phyloP scores from a whole-genome alignment of 2,113 vertebrate genomes.

The Callocephalon fimbriatum region DNA sequence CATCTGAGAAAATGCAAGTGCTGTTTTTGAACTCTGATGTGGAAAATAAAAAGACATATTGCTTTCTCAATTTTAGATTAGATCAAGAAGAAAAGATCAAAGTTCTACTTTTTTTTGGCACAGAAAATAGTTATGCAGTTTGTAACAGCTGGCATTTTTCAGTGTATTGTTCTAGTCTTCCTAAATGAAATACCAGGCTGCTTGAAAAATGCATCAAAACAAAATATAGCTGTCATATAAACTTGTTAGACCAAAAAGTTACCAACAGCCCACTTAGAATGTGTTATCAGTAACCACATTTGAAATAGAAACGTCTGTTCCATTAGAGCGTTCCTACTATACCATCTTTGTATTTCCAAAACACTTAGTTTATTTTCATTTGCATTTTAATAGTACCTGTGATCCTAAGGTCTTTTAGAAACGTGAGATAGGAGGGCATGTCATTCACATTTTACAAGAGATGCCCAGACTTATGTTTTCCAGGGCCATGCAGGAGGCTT shows the following conservation, averaged over 20 bases:
- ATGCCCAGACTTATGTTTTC: not conserved
- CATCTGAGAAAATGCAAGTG: not conserved
- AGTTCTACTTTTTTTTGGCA: constrained; percentile 25
- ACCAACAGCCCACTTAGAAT: not conserved
- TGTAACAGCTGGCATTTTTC: constrained; percentile 20
- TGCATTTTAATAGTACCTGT: constrained; percentile 2
- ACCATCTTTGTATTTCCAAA: not conserved
- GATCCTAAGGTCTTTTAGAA: not conserved
- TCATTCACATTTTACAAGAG: not conserved
- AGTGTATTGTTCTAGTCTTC: constrained; percentile 34
- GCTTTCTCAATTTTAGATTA: constrained; percentile 23
- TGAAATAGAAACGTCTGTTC: not conserved
- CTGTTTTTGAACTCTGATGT: not conserved
- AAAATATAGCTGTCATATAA: not conserved
- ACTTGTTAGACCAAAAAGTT: not conserved
- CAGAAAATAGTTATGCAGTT: not conserved
- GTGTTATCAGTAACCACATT: not conserved
- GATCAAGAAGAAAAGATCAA: constrained; percentile 40
- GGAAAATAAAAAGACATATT: not conserved
- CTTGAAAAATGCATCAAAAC: constrained; percentile 15
- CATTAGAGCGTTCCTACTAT: not conserved
- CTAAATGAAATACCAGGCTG: not conserved
- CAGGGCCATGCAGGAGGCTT: not conserved
- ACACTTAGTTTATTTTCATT: constrained; percentile 2
- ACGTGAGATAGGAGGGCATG: not conserved